These are phyloP conservation scores for Ophion ventricosus DNA, from an alignment of 2,888 invertebrate species.

Conservation along the genomic window DNA sequence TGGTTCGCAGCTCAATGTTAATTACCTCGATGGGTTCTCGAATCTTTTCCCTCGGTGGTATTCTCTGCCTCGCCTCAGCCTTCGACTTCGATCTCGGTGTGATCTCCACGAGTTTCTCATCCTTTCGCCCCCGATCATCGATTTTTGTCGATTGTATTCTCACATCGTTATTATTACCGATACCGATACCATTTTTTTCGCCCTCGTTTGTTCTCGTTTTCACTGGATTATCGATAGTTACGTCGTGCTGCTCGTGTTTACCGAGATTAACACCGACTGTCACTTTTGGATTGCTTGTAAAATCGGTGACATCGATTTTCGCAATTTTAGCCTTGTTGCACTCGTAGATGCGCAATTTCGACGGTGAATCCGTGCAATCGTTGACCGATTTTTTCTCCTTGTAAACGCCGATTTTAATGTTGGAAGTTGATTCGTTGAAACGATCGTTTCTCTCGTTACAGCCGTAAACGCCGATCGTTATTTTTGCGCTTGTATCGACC, in stretches of 20 bases:
- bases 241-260: slow-evolving; percentile 35
- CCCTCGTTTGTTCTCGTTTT: slow-evolving; percentile 25
- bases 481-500: slow-evolving; percentile 72
- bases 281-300: slow-evolving; percentile 58
- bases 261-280: slow-evolving; percentile 64
- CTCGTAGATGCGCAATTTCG: slow-evolving; percentile 53
- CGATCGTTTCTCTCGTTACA: slow-evolving; percentile 74
- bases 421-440: slow-evolving; percentile 47
- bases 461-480: slow-evolving; percentile 81
- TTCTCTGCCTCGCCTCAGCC: slow-evolving; percentile 72
- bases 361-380: slow-evolving; percentile 44
- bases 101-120: slow-evolving; percentile 58
- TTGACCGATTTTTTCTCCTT: slow-evolving; percentile 63
- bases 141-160: slow-evolving; percentile 27
- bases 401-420: slow-evolving; percentile 53
- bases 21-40: slow-evolving; percentile 71
- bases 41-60: slow-evolving; percentile 66
- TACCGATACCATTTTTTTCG: slow-evolving; percentile 33
- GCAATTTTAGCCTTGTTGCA: slow-evolving; percentile 41
- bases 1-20: slow-evolving; percentile 41
- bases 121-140: slow-evolving; percentile 37
- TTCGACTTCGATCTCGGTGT: slow-evolving; percentile 66
- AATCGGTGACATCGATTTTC: slow-evolving; percentile 54
- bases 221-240: slow-evolving; percentile 35
- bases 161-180: slow-evolving; percentile 24